Conservation (phyloP, 2,113 vertebrate species). For the Cairina moschata region DNA sequence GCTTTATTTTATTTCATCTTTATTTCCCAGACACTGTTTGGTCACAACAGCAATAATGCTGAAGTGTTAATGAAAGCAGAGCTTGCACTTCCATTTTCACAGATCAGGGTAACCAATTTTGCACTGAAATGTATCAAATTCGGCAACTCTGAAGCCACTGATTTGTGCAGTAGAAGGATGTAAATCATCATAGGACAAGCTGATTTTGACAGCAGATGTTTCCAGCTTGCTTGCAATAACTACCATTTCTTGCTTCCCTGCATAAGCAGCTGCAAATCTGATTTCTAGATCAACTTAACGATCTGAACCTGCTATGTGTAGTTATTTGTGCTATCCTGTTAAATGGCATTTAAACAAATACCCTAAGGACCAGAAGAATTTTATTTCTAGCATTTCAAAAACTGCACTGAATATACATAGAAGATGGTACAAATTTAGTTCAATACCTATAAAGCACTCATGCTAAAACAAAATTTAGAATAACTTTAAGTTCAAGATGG, state of each 20-base stretch:
- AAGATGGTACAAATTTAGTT: not conserved
- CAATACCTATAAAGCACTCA: not conserved
- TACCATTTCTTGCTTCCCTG: conserved; percentile 26
- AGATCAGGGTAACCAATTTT: not conserved
- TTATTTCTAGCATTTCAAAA: not conserved
- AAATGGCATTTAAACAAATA: not conserved
- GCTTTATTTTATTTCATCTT: not conserved
- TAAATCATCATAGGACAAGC: not conserved
- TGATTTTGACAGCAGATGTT: conserved; percentile 58
- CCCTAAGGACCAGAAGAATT: not conserved
- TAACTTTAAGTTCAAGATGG: not conserved
- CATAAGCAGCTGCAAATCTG: conserved; percentile 49
- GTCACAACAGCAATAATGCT: conserved; percentile 23
- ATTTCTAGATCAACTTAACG: conserved; percentile 36
- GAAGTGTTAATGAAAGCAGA: conserved; percentile 57
- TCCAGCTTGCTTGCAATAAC: conserved; percentile 46
- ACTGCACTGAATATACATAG: not conserved
- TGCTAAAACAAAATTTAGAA: not conserved
- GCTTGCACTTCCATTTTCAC: conserved; percentile 45
- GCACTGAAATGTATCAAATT: conserved; percentile 20
- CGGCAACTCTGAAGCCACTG: not conserved
- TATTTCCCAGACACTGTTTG: not conserved
- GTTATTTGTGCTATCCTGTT: not conserved
- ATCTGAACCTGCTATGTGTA: not conserved
- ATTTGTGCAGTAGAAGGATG: conserved; percentile 16